A percentile compares a stretch with the other conserved stretches of the same genome.
These are phyloP conservation scores for Pavo muticus DNA, from an alignment of 2,113 vertebrate genomes.

Conservation along the genomic window DNA sequence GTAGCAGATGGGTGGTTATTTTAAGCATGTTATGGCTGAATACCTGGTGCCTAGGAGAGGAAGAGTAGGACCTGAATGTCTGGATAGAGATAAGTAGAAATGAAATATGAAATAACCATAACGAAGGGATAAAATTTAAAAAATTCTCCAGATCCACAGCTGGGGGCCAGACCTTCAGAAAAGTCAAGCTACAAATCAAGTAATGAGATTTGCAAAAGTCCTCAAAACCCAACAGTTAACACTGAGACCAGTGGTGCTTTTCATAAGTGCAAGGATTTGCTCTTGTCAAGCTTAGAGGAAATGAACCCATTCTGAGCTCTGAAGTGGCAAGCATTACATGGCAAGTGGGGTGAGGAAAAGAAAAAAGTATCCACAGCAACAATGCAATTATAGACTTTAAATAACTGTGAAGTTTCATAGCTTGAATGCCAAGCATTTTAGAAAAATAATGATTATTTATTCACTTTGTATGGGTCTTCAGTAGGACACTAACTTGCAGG, in stretches of 20 bases:
- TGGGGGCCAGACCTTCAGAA: background rate
- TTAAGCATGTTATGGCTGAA: background rate
- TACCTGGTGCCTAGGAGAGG: background rate
- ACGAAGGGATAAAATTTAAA: background rate
- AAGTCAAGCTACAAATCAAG: background rate
- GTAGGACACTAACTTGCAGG: background rate
- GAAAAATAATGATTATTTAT: background rate
- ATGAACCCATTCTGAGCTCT: background rate
- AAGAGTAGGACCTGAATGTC: background rate
- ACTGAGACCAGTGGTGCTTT: background rate
- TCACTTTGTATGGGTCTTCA: background rate
- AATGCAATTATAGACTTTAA: background rate
- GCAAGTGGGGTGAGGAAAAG: background rate
- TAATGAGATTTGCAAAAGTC: background rate
- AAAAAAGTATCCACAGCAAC: conserved; percentile 29
- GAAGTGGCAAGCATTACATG: background rate
- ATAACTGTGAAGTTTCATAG: background rate
- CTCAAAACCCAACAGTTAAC: conserved; percentile 1
- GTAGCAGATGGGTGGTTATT: background rate
- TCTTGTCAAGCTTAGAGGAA: background rate
- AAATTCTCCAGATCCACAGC: background rate
- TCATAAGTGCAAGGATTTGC: background rate
- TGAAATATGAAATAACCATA: background rate
- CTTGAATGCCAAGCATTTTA: background rate
- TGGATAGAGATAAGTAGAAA: background rate